Base-by-base conservation (phyloP, 64 coral and sea anemone species). In the Stylophora pistillata region DNA sequence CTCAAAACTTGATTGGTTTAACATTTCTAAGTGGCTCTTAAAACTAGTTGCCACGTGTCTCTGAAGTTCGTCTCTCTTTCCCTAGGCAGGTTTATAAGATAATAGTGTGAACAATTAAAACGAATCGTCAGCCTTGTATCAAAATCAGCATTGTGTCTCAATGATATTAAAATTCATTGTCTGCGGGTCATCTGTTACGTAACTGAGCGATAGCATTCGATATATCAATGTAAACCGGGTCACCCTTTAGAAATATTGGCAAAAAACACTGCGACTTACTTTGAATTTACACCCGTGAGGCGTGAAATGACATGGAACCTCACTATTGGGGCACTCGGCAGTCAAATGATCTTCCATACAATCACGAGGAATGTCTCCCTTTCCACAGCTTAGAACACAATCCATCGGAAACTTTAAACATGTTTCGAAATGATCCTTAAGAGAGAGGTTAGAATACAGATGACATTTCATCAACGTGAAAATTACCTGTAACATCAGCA, bases 201-300 rank as follows among this genome's bases (percentile, higher is more conserved):
- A 5, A 5, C 21, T 18, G 18, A 63, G 60, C 21, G 21, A 15
- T 63, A 13, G 15, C 0, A 23, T 63, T 63, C 2, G 18, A 63
- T 63, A 63, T 4, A 20, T 63, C 21, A 63, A 63, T 20, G 15
- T 6, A 63, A 0, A 20, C 21, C 15, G 21, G 60, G 60, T 23
- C 9, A 10, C 21, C 21, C 21, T 11, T 66, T 47, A 47, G 11
- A 66, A 0, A 66, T n/a, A 66, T n/a, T 23, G 21, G 10, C 9
- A 66, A 5, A 66, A 10, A 23, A 66, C 17, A 4, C 3, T 10
- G 25, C 9, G 15, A 55, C 80, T 83, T 69, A 83, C 80, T 53
- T 83, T 83, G 23, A 83, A 83, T 14, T 83, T 13, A 53, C 80
- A 83, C 12, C 80, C 80, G 14, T 83, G 59, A 53, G 53, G 30